phyloP scores from a whole-genome alignment of 1,140 invertebrate species.

The Bombus terrestris region DNA sequence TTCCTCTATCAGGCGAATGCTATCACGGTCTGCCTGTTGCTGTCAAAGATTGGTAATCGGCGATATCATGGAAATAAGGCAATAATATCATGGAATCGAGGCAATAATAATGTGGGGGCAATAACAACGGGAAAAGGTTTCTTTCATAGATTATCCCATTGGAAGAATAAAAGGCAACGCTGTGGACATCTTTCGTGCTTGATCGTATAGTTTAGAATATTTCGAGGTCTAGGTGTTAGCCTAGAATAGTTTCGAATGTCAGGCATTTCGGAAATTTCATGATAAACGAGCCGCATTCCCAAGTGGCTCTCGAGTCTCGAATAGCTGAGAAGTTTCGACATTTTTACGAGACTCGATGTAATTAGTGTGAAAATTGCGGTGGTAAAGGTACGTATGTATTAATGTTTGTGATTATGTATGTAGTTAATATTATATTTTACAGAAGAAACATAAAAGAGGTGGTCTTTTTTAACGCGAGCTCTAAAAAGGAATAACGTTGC shows the following conservation, averaged over 20 bases:
- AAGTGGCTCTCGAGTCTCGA: background rate
- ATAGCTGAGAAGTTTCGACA: background rate
- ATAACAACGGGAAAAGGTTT: background rate
- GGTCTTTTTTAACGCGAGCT: no score
- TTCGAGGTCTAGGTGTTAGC: background rate
- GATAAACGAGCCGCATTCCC: background rate
- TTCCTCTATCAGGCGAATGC: no score
- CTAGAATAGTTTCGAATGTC: conserved; percentile 14
- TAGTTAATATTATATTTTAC: background rate
- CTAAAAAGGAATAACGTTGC: no score
- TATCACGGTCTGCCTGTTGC: no score
- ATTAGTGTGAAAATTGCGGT: background rate
- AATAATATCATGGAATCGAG: no score
- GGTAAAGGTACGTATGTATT: background rate
- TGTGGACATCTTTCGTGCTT: background rate
- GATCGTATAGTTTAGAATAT: background rate
- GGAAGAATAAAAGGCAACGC: background rate
- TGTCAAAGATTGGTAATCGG: no score
- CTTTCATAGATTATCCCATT: background rate
- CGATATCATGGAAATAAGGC: no score
- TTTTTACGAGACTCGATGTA: background rate
- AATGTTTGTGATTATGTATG: background rate
- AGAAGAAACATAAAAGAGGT: no score
- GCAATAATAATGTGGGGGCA: no score
- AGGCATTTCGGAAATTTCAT: conserved; percentile 29